phyloP scores from a whole-genome alignment of 2,113 vertebrate genomes.

The Bungarus multicinctus region DNA sequence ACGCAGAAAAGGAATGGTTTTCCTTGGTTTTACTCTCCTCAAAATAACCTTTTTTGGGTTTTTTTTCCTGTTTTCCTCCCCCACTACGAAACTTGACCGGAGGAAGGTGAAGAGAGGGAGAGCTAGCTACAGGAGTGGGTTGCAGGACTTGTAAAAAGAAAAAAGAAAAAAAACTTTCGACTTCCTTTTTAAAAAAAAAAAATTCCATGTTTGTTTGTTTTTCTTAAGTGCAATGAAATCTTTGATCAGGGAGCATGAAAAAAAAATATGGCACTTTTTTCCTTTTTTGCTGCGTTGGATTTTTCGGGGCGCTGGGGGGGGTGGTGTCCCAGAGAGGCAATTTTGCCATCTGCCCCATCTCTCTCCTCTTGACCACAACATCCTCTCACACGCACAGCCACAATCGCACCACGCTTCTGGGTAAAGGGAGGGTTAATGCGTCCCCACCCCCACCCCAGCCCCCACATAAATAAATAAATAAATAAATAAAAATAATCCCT shows the following conservation, averaged over 20 bases:
- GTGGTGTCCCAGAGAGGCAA: neutral
- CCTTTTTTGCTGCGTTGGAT: neutral
- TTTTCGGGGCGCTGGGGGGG: neutral
- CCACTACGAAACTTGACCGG: neutral
- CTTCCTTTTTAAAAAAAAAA: neutral
- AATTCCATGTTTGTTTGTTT: slow-evolving; percentile 1
- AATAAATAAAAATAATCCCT: neutral
- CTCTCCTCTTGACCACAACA: neutral
- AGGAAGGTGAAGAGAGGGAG: neutral
- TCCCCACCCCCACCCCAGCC: rapidly evolving
- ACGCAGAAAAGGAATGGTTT: neutral
- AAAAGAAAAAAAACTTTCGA: slow-evolving; percentile 31
- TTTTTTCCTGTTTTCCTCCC: neutral
- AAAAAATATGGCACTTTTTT: neutral
- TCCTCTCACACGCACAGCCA: neutral
- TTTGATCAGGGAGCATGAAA: slow-evolving; percentile 62
- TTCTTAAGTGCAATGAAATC: slow-evolving; percentile 72
- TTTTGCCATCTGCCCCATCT: neutral
- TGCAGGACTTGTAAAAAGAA: neutral
- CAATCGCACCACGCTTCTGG: neutral
- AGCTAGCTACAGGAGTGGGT: neutral
- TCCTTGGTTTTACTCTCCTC: neutral
- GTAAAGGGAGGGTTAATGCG: neutral
- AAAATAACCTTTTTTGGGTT: neutral
- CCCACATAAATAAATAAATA: too few species aligned